Evolutionary conservation across 2,113 vertebrate species (phyloP), one percentile per base, ranked within the genome.

Genomic region (Serilophus lunatus): DNA sequence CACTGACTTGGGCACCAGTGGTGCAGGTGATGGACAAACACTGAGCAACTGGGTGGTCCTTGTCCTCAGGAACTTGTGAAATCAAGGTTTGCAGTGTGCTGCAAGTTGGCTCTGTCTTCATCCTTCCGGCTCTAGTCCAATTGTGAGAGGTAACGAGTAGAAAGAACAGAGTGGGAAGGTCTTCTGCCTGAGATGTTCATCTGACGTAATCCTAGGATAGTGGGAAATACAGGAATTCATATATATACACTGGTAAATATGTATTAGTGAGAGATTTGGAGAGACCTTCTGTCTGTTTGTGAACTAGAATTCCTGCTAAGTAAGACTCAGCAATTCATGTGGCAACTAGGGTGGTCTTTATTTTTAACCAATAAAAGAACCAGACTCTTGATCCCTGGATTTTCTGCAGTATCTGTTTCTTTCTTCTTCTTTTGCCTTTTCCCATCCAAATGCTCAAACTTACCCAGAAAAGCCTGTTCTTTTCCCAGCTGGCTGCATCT

Each of bases 311-410:
- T 87, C 49, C 49, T 79, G 59, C 38, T 93, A 85, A 93, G 36
- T 49, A 78, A 93, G 53, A 60, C 61, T 71, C 69, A 71, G 72
- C 35, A 83, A 53, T 83, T 79, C 33, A 3, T 82, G n/a, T 51
- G 65, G 35, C 94, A 86, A 77, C 66, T 23, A 78, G 94, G 96
- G 97, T 96, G 96, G 95, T 96, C 96, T 90, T 94, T 86, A 76
- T 71, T 93, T 90, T 60, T 71, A 90, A 95, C 68, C 66, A 82
- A 18, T 25, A 29, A 71, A 74, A 93, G 49, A 82, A 44, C 8
- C 50, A 91, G 45, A 66, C 69, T 88, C 82, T 88, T 92, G 88
- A 88, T 92, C 82, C 40, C 54, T 33, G 15, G 38, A 23, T 83
- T 71, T 75, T 81, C 92, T 69, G 16, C n/a, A 29, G 33, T 65